Base-by-base conservation (phyloP, 2,888 invertebrate species). In the Agrilus biguttatus region DNA sequence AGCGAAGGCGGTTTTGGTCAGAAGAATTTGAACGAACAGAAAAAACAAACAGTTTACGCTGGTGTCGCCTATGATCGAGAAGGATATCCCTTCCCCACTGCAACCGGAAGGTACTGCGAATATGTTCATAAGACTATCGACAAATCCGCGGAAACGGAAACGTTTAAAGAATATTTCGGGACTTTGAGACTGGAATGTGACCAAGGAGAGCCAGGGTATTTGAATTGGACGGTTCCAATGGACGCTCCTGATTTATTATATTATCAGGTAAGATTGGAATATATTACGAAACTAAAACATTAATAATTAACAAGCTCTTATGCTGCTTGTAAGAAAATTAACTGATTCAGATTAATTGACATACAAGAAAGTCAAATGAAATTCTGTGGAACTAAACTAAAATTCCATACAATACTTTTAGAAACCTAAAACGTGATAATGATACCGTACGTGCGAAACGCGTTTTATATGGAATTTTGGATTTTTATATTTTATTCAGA, bases 221-320 rank as follows among this genome's bases (percentile, higher is more conserved):
- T 91, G 41, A 78, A 80, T 60, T 92, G 91, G 90, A 88, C 86
- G 1, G 91, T 92, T 33, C 80, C 83, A 1, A 69, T 76, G 52
- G 81, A 88, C 60, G 86, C 91, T 0, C 92, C 92, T 0, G 81
- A 88, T 65, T 58, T 79, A 42, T 71, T 91, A 0, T 92, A 90
- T 60, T 92, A 92, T 65, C 92, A 92, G 80, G 92, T 90, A 64
- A 57, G 49, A n/a, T n/a, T n/a, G n/a, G n/a, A n/a, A n/a, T n/a
- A n/a, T n/a, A n/a, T n/a, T n/a, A n/a, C n/a, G n/a, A 17, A 4
- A 17, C 17, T 17, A 3, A 17, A 17, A 17, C 2, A 17, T 17
- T 4, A 17, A 17, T 2, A 3, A 17, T 17, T 4, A 17, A 17
- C 17, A 17, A 17, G 2, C 17, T 17, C 17, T 17, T 17, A 17